A percentile compares a stretch with the other conserved stretches of the same genome.
Conservation (phyloP, 2,797 vertebrate species). For the Trematomus bernacchii region DNA sequence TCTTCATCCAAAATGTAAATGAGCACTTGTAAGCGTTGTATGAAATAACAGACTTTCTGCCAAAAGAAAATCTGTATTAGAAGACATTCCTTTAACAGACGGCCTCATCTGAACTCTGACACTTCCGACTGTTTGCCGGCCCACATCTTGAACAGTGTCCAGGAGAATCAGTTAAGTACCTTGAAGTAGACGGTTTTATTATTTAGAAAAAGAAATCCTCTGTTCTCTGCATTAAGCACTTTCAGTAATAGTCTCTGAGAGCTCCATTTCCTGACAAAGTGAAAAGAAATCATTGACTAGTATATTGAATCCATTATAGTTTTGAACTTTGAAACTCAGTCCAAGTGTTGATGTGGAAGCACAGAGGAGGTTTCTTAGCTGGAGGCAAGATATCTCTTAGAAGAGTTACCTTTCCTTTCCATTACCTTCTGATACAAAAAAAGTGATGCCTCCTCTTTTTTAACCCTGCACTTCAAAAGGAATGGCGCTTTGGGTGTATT, state of each 20-base stretch:
- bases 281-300: conserved; percentile 1
- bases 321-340: conserved; percentile 15
- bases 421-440: not conserved
- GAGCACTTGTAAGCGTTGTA: conserved; percentile 13
- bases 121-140: conserved; percentile 3
- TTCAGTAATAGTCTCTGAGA: conserved; percentile 4
- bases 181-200: conserved; percentile 1
- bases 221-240: conserved; percentile 12
- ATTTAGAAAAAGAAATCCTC: not conserved
- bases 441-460: not conserved
- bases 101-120: conserved; percentile 17
- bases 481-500: not conserved
- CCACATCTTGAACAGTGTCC: conserved; percentile 12
- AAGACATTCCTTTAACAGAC: conserved; percentile 29
- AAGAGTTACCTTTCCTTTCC: conserved; percentile 7
- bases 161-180: conserved; percentile 14
- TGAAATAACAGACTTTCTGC: conserved; percentile 22
- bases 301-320: conserved; percentile 15
- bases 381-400: not conserved
- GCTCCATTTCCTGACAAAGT: conserved; percentile 6
- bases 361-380: conserved; percentile 4
- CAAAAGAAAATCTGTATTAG: conserved; percentile 3
- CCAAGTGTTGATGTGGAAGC: conserved; percentile 1
- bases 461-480: not conserved
- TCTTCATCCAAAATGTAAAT: conserved; percentile 23